Base-by-base conservation (phyloP, 1,140 invertebrate species). In the Lerema accius region DNA sequence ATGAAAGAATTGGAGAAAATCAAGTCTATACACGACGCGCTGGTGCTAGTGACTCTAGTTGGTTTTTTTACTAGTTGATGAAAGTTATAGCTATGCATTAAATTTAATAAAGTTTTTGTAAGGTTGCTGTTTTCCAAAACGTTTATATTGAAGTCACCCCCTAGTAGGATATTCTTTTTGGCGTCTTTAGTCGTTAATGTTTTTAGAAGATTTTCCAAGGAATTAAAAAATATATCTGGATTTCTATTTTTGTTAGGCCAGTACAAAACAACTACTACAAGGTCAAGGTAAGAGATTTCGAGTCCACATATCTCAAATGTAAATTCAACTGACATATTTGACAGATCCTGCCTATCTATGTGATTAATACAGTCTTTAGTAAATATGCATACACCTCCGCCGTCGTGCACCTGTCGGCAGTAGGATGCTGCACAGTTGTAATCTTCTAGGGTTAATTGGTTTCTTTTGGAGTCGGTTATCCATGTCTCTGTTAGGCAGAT, bases 21-120 rank as follows among this genome's bases (percentile, higher is more conserved):
- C 9, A 51, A 7, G 11, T 51, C 49, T 37, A 51, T 37, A 15
- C 49, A 53, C 4, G 49, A 11, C 1, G 49, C 3, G 5, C 35
- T 53, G 6, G 16, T 39, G 39, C 35, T 53, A 11, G 49, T 40
- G 10, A 40, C 9, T 53, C 32, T 39, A 9, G 49, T 53, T 39
- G 16, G 49, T 16, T 53, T 39, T 39, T 39, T 39, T 13, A 53
- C 49, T n/a, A 39, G 11, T 53, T 40, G 35, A 11, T 53, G 10
- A 19, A 39, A 53, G 16, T 53, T 53, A 11, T n/a, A 53, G 4
- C 49, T 53, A 40, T 53, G 9, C 49, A 53, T 53, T 40, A 40
- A 39, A 11, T 37, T 40, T 10, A 53, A 11, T 40, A 53, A 19
- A 39, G 32, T 19, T 53, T 53, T 15, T 37, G 48, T 50, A 3